phyloP scores from a whole-genome alignment of 2,888 invertebrate genomes.

The Latrodectus hesperus region DNA sequence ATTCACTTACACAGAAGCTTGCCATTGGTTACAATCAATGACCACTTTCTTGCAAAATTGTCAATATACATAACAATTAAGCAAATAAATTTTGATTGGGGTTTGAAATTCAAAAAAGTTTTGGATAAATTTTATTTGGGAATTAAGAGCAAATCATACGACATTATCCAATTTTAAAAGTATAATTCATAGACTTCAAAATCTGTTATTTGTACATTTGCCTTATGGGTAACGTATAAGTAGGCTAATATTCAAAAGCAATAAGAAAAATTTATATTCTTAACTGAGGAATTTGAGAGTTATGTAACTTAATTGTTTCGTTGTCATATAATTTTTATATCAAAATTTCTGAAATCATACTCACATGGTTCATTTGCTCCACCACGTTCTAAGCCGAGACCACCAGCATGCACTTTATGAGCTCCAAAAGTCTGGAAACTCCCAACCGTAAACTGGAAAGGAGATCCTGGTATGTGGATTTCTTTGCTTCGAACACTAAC shows the following conservation, averaged over 20 bases:
- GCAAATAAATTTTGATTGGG: too few relatives aligned
- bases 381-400: constrained; percentile 93
- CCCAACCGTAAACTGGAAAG: constrained; percentile 99
- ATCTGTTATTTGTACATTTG: not conserved
- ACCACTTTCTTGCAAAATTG: too few relatives aligned
- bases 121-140: too few relatives aligned
- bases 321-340: not conserved
- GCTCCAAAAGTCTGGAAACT: constrained; percentile 95
- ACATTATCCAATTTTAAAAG: too few relatives aligned
- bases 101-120: too few relatives aligned
- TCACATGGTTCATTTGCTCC: constrained; percentile 90
- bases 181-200: too few relatives aligned
- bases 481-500: constrained; percentile 98
- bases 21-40: too few relatives aligned
- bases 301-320: not conserved
- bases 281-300: not conserved
- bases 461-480: constrained; percentile 97
- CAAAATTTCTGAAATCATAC: constrained; percentile 75
- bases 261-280: too few relatives aligned
- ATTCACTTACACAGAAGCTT: too few relatives aligned
- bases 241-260: too few relatives aligned
- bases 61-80: too few relatives aligned
- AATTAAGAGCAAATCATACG: too few relatives aligned
- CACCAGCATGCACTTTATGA: constrained; percentile 97
- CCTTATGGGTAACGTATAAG: not conserved